phyloP scores from a whole-genome alignment of 2,797 vertebrate genomes.

The Triplophysa bombifrons region DNA sequence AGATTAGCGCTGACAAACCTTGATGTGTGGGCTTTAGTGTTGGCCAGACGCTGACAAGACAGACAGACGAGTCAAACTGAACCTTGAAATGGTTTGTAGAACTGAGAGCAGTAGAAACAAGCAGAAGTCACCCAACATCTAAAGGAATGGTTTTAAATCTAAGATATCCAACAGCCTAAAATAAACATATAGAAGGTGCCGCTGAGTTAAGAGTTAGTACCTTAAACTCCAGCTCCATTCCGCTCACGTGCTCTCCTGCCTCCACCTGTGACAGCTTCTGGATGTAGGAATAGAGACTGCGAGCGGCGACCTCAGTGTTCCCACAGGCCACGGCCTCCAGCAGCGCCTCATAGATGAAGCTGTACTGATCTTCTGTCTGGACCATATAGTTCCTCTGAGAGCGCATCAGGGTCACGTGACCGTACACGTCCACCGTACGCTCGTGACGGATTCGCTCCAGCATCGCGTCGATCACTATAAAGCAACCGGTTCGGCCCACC shows the following conservation, averaged over 20 bases:
- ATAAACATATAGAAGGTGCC: too few species aligned
- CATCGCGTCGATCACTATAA: slow-evolving; percentile 97
- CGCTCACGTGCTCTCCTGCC: slow-evolving; percentile 88
- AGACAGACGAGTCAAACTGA: slow-evolving; percentile 6
- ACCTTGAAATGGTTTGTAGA: too few species aligned
- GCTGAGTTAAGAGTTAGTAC: slow-evolving; percentile 64
- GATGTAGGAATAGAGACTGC: slow-evolving; percentile 94
- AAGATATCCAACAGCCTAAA: too few species aligned
- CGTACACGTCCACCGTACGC: slow-evolving; percentile 94
- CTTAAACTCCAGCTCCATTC: slow-evolving; percentile 99
- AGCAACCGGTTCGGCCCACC: slow-evolving; percentile 94
- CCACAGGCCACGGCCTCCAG: slow-evolving; percentile 95
- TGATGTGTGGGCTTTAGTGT: slow-evolving; percentile 96
- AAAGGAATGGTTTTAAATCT: too few species aligned
- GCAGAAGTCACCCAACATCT: too few species aligned
- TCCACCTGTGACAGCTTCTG: slow-evolving; percentile 96
- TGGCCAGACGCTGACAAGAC: slow-evolving; percentile 86
- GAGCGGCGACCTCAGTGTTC: slow-evolving; percentile 93
- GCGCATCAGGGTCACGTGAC: slow-evolving; percentile 96
- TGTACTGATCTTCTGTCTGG: slow-evolving; percentile 98
- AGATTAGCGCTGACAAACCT: slow-evolving; percentile 97
- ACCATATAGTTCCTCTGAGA: slow-evolving; percentile 99
- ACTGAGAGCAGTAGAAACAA: too few species aligned
- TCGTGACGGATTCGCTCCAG: slow-evolving; percentile 94
- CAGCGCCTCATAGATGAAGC: slow-evolving; percentile 97